Conservation (phyloP, 2,888 invertebrate genomes). For the Leptogaster cylindrica region DNA sequence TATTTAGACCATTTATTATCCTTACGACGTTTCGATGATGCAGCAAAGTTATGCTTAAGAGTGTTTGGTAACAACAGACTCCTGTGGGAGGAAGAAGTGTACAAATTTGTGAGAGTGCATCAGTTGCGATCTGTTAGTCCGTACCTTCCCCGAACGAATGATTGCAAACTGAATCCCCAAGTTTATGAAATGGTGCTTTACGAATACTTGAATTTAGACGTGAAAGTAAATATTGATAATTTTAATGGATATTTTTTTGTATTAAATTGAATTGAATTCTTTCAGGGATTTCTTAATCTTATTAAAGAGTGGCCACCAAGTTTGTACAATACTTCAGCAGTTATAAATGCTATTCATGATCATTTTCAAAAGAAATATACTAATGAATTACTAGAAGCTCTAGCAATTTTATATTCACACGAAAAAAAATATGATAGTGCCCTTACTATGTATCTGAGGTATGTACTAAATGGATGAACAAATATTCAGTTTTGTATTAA, state of each 20-base stretch:
- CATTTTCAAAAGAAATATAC: constrained; percentile 78
- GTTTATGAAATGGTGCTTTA: constrained; percentile 94
- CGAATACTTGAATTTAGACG: constrained; percentile 86
- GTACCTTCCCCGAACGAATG: constrained; percentile 77
- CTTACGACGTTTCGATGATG: constrained; percentile 76
- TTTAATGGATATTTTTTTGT: not conserved
- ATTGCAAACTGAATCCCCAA: constrained; percentile 77
- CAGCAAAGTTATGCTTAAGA: constrained; percentile 83
- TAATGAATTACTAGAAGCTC: constrained; percentile 79
- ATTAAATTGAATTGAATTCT: constrained; percentile 38
- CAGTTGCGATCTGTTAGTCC: constrained; percentile 80
- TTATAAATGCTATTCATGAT: constrained; percentile 86
- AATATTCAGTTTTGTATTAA: constrained; percentile 5
- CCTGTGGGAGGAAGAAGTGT: constrained; percentile 90
- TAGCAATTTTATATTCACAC: constrained; percentile 88
- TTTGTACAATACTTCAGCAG: constrained; percentile 81
- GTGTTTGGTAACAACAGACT: constrained; percentile 82
- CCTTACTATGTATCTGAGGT: constrained; percentile 86
- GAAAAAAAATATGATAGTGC: constrained; percentile 91
- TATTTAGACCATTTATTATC: constrained; percentile 83
- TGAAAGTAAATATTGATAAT: constrained; percentile 56
- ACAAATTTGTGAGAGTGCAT: constrained; percentile 84
- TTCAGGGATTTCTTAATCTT: constrained; percentile 77
- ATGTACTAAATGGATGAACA: constrained; percentile 53
- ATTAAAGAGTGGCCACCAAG: constrained; percentile 88